These are phyloP conservation scores for Anguilla anguilla DNA, from an alignment of 2,797 vertebrate species.

Conservation along the genomic window DNA sequence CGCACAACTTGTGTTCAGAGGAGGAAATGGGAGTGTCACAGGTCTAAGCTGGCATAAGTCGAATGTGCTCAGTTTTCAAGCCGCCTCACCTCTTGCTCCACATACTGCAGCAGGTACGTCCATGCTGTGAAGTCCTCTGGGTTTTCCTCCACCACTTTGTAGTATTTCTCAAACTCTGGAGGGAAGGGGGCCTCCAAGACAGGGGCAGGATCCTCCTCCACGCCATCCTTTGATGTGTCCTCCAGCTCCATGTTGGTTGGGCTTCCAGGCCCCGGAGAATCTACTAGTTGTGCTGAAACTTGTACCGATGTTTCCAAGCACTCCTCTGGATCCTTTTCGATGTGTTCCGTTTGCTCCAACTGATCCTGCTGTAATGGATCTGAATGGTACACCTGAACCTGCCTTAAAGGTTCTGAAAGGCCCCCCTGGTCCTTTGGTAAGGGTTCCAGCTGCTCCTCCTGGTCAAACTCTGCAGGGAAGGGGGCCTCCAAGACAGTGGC, in stretches of 20 bases:
- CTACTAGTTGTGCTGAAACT: conserved; percentile 62
- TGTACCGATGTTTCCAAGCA: conserved; percentile 64
- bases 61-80: neutral
- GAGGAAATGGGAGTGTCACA: neutral
- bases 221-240: conserved; percentile 74
- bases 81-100: conserved; percentile 91
- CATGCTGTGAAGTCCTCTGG: conserved; percentile 96
- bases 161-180: conserved; percentile 90
- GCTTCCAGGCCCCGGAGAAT: conserved; percentile 64
- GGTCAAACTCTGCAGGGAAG: conserved; percentile 82
- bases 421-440: conserved; percentile 17
- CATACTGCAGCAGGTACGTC: conserved; percentile 95
- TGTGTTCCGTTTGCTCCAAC: conserved; percentile 42
- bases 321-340: conserved; percentile 32
- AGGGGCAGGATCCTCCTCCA: conserved; percentile 73
- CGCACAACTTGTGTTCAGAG: no score
- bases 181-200: conserved; percentile 57
- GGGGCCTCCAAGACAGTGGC: conserved; percentile 52
- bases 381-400: conserved; percentile 41
- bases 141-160: conserved; percentile 87
- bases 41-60: neutral
- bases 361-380: conserved; percentile 62
- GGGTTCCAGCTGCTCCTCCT: neutral
- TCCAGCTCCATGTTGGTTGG: conserved; percentile 77
- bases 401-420: conserved; percentile 35